These are phyloP conservation scores for Nematolebias whitei DNA, from an alignment of 2,113 vertebrate genomes.

Conservation along the genomic window DNA sequence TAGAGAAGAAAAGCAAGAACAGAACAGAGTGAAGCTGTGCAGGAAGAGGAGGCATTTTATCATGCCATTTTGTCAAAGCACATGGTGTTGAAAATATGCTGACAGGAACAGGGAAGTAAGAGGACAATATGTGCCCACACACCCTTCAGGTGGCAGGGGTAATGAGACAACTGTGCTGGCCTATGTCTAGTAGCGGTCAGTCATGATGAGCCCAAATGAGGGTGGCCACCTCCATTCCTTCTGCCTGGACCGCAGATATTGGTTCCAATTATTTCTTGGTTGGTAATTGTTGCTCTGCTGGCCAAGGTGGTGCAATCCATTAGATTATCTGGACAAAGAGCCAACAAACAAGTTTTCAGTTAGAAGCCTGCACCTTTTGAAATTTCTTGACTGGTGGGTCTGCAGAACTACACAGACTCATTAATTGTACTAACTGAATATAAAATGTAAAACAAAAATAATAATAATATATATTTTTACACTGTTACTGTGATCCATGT, in stretches of 20 bases:
- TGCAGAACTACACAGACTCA: too few species aligned
- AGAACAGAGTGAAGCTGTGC: constrained; percentile 11
- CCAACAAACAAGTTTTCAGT: too few species aligned
- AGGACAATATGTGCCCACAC: constrained; percentile 44
- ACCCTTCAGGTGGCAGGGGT: constrained; percentile 39
- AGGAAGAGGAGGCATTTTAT: constrained; percentile 23
- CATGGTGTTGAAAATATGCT: constrained; percentile 30
- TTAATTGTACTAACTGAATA: too few species aligned
- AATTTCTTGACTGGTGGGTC: too few species aligned
- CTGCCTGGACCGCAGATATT: constrained; percentile 1
- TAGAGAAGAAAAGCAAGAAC: constrained; percentile 16
- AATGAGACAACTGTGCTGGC: constrained; percentile 60
- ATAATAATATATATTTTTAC: too few species aligned
- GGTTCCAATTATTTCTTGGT: too few species aligned
- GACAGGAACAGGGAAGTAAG: constrained; percentile 48
- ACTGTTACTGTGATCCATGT: too few species aligned
- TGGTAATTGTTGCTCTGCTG: too few species aligned
- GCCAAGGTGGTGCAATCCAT: too few species aligned
- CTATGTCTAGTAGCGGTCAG: constrained; percentile 53
- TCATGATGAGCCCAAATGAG: constrained; percentile 51
- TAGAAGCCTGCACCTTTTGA: too few species aligned
- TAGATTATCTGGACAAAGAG: too few species aligned
- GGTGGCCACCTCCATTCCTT: constrained; percentile 30
- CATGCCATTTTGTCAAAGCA: constrained; percentile 41
- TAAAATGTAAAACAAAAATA: too few species aligned